Evolutionary conservation across 2,888 invertebrate genomes (phyloP).

Genomic region (Luperina testacea): DNA sequence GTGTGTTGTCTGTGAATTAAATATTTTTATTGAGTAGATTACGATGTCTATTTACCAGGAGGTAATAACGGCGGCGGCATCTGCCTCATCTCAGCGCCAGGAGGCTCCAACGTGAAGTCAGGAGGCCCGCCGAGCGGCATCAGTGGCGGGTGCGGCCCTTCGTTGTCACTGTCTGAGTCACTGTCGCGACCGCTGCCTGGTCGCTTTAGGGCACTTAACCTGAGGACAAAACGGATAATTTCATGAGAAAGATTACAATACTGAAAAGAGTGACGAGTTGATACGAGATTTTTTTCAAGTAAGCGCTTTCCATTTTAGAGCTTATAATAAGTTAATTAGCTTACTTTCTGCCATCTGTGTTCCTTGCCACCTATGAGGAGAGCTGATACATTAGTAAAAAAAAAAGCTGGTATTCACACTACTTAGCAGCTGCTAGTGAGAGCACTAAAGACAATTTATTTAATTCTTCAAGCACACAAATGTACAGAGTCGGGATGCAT

Average conservation of each 20-base stretch:
- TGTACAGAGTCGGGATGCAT: background rate
- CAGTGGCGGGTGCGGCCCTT: conserved; percentile 58
- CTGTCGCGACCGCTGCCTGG: conserved; percentile 77
- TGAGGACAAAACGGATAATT: conserved; percentile 65
- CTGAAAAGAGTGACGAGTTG: background rate
- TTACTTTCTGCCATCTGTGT: background rate
- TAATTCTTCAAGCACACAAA: background rate
- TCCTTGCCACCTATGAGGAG: background rate
- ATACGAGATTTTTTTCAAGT: background rate
- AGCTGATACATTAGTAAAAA: no score
- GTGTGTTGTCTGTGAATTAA: no score
- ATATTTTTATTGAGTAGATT: background rate
- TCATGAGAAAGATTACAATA: background rate
- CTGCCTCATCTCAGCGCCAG: conserved; percentile 81
- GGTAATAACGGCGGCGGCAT: conserved; percentile 84
- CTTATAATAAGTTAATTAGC: background rate
- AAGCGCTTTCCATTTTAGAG: background rate
- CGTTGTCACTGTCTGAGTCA: conserved; percentile 83
- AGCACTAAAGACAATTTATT: background rate
- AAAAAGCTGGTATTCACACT: background rate
- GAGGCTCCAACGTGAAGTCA: conserved; percentile 81
- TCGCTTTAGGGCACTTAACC: conserved; percentile 81
- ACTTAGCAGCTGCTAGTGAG: no score
- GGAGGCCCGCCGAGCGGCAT: conserved; percentile 48
- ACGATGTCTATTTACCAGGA: conserved; percentile 71